Conservation (phyloP, 2,113 vertebrate species). For the Ceuthmochares aereus region DNA sequence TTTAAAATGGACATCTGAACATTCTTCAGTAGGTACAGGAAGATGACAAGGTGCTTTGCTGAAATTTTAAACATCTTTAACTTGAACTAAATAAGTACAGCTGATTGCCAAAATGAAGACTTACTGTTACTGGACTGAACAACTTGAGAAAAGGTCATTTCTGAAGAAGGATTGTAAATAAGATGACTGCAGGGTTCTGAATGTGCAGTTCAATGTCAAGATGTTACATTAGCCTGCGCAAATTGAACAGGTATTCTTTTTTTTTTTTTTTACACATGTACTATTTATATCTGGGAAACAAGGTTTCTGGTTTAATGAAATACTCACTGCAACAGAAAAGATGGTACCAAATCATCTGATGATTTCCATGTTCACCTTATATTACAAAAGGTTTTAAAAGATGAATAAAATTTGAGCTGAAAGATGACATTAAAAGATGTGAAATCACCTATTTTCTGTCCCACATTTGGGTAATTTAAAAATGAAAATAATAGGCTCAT, state of each 20-base stretch:
- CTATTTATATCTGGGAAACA: slow-evolving; percentile 3
- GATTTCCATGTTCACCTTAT: not conserved
- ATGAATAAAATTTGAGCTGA: slow-evolving; percentile 7
- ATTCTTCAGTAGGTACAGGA: not conserved
- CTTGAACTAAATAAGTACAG: not conserved
- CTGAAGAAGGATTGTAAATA: not conserved
- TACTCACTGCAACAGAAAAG: not conserved
- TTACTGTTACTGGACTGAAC: not conserved
- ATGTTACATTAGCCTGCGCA: not conserved
- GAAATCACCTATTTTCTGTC: slow-evolving; percentile 42
- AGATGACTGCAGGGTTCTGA: slow-evolving; percentile 11
- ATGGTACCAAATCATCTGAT: not conserved
- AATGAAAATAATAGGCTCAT: slow-evolving; percentile 70
- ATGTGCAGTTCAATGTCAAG: slow-evolving; percentile 1
- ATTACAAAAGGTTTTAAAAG: slow-evolving; percentile 23
- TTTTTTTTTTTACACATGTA: not conserved
- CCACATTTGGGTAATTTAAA: slow-evolving; percentile 32
- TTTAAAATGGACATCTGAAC: not conserved
- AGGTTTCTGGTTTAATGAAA: not conserved
- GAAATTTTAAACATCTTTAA: not conserved
- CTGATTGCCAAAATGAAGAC: not conserved
- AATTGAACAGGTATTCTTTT: not conserved
- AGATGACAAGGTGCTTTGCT: not conserved
- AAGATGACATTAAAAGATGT: not conserved
- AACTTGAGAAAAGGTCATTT: not conserved